A percentile compares a stretch with the other conserved stretches of the same genome.
Conservation (phyloP, 2,888 invertebrate genomes). For the Caenorhabditis sulstoni region DNA sequence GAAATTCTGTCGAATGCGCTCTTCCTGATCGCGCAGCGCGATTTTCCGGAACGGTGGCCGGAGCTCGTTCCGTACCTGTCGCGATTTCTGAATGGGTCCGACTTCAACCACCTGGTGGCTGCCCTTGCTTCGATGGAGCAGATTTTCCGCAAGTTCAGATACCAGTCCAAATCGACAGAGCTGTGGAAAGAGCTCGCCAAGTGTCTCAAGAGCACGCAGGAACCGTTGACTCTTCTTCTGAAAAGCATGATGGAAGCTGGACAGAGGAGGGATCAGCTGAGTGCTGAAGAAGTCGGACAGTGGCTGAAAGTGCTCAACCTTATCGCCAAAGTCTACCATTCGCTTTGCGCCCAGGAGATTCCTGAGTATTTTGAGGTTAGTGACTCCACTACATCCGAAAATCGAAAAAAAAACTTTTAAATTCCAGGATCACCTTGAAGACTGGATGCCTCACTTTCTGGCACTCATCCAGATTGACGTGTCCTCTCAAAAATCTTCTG, state of each 20-base stretch:
- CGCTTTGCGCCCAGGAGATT: constrained; percentile 96
- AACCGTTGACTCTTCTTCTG: constrained; percentile 93
- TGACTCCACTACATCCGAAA: too few relatives aligned
- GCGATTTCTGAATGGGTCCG: constrained; percentile 85
- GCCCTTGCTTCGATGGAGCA: constrained; percentile 96
- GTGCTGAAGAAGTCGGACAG: constrained; percentile 40
- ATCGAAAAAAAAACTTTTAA: background rate
- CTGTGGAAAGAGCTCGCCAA: constrained; percentile 95
- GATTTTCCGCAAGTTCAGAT: constrained; percentile 90
- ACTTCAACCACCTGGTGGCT: constrained; percentile 93
- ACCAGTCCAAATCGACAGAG: constrained; percentile 94
- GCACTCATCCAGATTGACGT: constrained; percentile 85
- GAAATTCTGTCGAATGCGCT: constrained; percentile 86
- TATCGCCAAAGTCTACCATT: constrained; percentile 87
- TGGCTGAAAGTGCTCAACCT: constrained; percentile 66
- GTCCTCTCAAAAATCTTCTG: constrained; percentile 53
- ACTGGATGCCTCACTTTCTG: constrained; percentile 95
- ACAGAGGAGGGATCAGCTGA: constrained; percentile 47
- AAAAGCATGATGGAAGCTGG: constrained; percentile 84
- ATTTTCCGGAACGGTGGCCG: constrained; percentile 98
- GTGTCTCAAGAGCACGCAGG: constrained; percentile 85
- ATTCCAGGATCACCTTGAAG: constrained; percentile 90
- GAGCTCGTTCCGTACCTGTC: constrained; percentile 94
- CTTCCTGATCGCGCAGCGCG: constrained; percentile 85
- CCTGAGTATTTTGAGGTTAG: constrained; percentile 96